These are phyloP conservation scores for Emydocephalus ijimae DNA, from an alignment of 2,113 vertebrate genomes.

Conservation along the genomic window DNA sequence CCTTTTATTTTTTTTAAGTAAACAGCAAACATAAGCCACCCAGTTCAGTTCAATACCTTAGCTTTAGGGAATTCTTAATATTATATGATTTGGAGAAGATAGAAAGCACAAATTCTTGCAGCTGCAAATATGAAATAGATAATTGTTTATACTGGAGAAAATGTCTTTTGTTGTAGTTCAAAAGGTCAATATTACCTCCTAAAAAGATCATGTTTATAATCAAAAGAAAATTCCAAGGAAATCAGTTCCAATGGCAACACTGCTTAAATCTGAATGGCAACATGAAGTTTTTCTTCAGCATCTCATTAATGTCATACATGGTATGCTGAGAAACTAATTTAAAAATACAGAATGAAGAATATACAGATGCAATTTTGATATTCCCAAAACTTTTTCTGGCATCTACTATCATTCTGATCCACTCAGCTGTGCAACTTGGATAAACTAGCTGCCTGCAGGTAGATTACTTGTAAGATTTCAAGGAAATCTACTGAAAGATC, in stretches of 20 bases:
- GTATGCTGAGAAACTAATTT: background rate
- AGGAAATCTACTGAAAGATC: background rate
- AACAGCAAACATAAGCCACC: background rate
- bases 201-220: background rate
- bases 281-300: background rate
- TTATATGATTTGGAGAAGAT: background rate
- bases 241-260: background rate
- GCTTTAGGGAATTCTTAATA: background rate
- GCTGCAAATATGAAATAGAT: background rate
- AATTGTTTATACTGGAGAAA: background rate
- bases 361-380: background rate
- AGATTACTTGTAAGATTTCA: background rate
- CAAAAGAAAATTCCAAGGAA: background rate
- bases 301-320: background rate
- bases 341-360: background rate
- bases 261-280: background rate
- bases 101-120: background rate
- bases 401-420: background rate
- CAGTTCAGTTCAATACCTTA: background rate
- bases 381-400: background rate
- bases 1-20: background rate
- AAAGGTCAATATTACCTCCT: background rate
- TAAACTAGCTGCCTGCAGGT: background rate
- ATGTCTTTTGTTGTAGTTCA: background rate
- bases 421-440: background rate